Conservation (phyloP, 2,797 vertebrate species). For the Martes flavigula region DNA sequence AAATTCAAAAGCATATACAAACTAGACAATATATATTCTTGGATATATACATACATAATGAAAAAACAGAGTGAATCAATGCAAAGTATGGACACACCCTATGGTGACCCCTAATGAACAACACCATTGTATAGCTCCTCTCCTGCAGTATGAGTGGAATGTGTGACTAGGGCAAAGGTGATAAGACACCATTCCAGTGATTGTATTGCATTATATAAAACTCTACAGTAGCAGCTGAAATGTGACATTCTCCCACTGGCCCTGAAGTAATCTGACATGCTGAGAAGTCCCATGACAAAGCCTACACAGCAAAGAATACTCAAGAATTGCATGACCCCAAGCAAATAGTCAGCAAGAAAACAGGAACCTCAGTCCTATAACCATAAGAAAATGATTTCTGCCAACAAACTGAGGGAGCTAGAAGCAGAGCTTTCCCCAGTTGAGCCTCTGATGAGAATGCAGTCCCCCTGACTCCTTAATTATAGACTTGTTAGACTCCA, state of each 20-base stretch:
- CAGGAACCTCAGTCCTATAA: neutral
- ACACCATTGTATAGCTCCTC: neutral
- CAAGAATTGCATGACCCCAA: neutral
- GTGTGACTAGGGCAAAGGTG: neutral
- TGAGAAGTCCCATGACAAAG: neutral
- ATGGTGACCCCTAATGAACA: neutral
- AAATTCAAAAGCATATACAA: slow-evolving; percentile 6
- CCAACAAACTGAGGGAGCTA: neutral
- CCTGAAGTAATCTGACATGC: neutral
- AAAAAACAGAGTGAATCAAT: neutral
- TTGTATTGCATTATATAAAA: neutral
- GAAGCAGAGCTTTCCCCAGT: neutral
- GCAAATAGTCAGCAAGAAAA: neutral
- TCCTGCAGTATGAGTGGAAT: neutral
- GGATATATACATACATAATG: neutral
- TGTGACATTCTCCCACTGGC: neutral
- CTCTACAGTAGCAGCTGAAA: neutral
- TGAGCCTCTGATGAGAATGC: neutral
- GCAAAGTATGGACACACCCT: neutral
- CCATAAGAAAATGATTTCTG: neutral
- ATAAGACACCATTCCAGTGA: neutral
- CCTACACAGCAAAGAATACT: neutral
- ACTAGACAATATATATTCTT: slow-evolving; percentile 6
- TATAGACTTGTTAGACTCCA: neutral
- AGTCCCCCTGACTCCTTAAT: neutral